A percentile compares a stretch with the other conserved stretches of the same genome.
phyloP scores from a whole-genome alignment of 2,113 vertebrate species.

The Trogon melanurus region DNA sequence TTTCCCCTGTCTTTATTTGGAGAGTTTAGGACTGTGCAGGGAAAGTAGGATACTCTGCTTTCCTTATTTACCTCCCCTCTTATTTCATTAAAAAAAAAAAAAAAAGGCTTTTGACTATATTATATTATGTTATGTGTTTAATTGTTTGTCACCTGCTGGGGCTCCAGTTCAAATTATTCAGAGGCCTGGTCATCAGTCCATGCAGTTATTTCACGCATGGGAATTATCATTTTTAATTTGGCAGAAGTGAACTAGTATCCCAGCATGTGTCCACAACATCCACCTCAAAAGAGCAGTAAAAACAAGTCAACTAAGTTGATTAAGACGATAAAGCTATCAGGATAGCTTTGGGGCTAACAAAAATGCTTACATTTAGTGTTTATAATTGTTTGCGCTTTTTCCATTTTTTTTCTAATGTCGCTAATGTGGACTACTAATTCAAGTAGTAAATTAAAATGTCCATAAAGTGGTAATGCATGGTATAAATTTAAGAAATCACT shows the following conservation, averaged over 20 bases:
- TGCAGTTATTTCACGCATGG: conserved; percentile 81
- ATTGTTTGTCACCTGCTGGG: conserved; percentile 79
- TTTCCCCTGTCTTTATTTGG: neutral
- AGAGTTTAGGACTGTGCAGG: neutral
- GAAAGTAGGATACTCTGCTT: neutral
- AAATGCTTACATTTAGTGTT: conserved; percentile 77
- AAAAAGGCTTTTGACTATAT: conserved; percentile 36
- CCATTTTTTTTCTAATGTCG: conserved; percentile 50
- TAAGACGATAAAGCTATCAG: conserved; percentile 84
- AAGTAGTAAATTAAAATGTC: conserved; percentile 76
- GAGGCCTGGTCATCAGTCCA: conserved; percentile 82
- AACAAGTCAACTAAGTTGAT: conserved; percentile 81
- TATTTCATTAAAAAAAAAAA: neutral
- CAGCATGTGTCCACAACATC: conserved; percentile 78
- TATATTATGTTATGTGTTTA: conserved; percentile 59
- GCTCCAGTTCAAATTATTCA: conserved; percentile 73
- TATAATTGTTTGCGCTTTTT: conserved; percentile 66
- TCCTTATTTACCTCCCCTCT: neutral
- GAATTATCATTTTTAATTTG: conserved; percentile 87
- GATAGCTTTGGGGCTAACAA: conserved; percentile 73
- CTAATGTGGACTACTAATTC: conserved; percentile 74
- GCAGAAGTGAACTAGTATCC: conserved; percentile 76
- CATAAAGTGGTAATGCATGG: conserved; percentile 69
- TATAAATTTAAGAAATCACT: conserved; percentile 75
- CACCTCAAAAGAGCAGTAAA: conserved; percentile 80